Evolutionary conservation across 2,797 vertebrate species (phyloP).

Genomic region (Megalops cyprinoides): DNA sequence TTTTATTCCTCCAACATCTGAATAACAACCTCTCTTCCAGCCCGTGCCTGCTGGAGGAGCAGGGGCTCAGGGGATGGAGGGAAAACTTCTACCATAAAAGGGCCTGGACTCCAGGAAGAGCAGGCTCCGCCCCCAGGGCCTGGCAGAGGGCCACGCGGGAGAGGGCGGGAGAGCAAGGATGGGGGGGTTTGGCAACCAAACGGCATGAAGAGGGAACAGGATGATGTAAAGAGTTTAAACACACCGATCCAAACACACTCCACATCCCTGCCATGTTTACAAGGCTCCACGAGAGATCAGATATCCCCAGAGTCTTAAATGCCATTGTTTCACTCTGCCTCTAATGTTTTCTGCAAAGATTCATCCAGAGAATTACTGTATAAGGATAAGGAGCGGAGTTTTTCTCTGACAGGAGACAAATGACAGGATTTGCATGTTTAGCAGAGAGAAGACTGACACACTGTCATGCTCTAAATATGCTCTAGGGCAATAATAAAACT

Average conservation of each 20-base stretch:
- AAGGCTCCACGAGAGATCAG: constrained; percentile 31
- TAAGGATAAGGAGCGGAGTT: background rate
- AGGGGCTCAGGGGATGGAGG: constrained; percentile 19
- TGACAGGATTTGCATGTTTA: background rate
- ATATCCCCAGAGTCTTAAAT: background rate
- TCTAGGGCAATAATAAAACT: background rate
- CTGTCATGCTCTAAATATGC: no score
- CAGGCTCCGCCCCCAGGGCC: background rate
- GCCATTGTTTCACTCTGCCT: background rate
- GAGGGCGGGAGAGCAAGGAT: background rate
- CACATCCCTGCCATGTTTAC: constrained; percentile 49
- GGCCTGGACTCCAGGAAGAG: constrained; percentile 18
- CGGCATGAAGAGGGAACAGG: constrained; percentile 6
- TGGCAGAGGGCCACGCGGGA: constrained; percentile 21
- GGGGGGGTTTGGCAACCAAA: constrained; percentile 15
- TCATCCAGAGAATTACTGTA: background rate
- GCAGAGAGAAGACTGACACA: background rate
- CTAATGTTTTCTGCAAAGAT: background rate
- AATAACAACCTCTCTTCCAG: constrained; percentile 1
- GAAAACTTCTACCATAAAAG: constrained; percentile 41
- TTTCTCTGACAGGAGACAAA: background rate
- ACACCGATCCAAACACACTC: constrained; percentile 21
- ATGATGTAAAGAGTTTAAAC: background rate
- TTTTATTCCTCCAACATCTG: background rate
- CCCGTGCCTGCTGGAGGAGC: constrained; percentile 9